Percentiles rank a stretch among this genome's conserved stretches.
phyloP scores from a whole-genome alignment of 2,113 vertebrate genomes.

The Myrmecobius fasciatus region DNA sequence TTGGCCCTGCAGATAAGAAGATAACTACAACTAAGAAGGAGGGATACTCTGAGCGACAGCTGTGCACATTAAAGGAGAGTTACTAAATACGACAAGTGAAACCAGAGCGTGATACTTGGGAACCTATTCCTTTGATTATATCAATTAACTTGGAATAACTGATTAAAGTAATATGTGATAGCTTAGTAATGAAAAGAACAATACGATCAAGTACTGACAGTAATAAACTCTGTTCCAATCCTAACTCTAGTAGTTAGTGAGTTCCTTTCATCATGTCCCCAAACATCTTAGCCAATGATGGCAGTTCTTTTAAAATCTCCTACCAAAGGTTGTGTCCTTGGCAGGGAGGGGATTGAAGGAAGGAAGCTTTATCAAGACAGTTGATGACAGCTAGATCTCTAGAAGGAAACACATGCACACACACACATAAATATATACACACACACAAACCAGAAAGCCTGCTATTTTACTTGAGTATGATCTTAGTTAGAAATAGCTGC shows the following conservation, averaged over 20 bases:
- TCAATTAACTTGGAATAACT: background rate
- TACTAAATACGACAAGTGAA: background rate
- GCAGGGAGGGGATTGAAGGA: background rate
- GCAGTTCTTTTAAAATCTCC: background rate
- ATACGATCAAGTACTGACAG: background rate
- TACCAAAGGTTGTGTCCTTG: background rate
- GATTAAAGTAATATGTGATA: background rate
- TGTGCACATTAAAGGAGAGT: background rate
- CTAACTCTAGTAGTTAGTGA: background rate
- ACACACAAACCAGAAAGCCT: background rate
- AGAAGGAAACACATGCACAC: background rate
- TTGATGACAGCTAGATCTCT: background rate
- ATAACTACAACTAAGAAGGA: background rate
- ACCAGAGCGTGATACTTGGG: background rate
- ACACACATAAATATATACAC: no score
- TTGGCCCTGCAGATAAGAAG: conserved; percentile 43
- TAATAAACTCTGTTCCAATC: conserved; percentile 45
- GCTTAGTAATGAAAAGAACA: conserved; percentile 1
- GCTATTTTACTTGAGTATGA: background rate
- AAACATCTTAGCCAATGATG: background rate
- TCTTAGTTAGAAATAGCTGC: background rate
- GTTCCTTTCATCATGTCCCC: background rate
- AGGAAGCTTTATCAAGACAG: conserved; percentile 14
- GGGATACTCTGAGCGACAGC: conserved; percentile 6
- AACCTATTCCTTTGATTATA: background rate